Conservation (phyloP, 2,113 vertebrate species). For the Pteropus alecto region DNA sequence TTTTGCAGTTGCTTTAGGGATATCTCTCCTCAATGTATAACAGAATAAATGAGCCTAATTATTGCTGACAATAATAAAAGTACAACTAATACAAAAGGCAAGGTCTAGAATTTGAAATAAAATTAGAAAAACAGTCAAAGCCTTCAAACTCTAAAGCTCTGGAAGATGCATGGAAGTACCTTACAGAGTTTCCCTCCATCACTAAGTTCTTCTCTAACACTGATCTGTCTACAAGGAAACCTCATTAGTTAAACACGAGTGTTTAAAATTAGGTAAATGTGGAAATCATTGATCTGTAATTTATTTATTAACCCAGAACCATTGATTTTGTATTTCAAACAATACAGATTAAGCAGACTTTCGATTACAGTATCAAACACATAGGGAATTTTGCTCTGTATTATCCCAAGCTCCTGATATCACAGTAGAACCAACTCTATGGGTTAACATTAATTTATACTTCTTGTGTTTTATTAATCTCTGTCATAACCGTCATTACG, state of each 20-base stretch:
- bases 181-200: not conserved
- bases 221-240: not conserved
- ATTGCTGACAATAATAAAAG: not conserved
- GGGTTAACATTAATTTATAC: constrained; percentile 45
- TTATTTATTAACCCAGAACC: not conserved
- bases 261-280: not conserved
- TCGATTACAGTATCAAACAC: not conserved
- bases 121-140: constrained; percentile 19
- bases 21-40: not conserved
- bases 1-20: not conserved
- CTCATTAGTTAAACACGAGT: not conserved
- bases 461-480: constrained; percentile 54
- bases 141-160: not conserved
- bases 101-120: not conserved
- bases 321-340: not conserved
- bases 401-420: not conserved
- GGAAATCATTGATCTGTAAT: not conserved
- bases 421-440: not conserved
- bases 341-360: not conserved
- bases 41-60: not conserved
- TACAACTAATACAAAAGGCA: not conserved
- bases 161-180: not conserved
- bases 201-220: not conserved
- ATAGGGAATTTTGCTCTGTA: not conserved
- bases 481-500: constrained; percentile 18